Percentiles rank a stretch among this genome's conserved stretches.
phyloP scores from a whole-genome alignment of 2,797 vertebrate genomes.

The Notolabrus celidotus region DNA sequence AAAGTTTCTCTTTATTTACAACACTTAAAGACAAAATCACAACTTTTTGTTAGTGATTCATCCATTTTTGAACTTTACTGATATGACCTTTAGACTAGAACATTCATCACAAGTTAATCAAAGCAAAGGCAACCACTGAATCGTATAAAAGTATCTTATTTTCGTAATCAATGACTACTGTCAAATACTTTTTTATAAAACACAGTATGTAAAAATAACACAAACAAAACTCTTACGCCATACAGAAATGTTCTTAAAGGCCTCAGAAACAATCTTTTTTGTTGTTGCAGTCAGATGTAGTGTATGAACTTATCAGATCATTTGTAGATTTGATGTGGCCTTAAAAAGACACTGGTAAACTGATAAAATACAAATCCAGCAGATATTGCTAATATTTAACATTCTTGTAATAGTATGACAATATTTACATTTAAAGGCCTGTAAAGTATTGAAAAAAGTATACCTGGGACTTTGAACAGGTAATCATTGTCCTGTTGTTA shows the following conservation, averaged over 20 bases:
- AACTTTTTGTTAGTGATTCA: neutral
- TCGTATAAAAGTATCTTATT: neutral
- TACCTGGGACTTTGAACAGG: no score
- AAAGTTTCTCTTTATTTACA: neutral
- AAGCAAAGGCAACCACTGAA: neutral
- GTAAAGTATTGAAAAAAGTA: no score
- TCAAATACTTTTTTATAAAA: constrained; percentile 1
- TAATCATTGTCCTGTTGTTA: neutral
- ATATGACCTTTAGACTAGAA: neutral
- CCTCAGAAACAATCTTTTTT: neutral
- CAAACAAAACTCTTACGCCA: neutral
- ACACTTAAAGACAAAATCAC: neutral
- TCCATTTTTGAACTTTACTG: neutral
- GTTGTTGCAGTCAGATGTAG: constrained; percentile 39
- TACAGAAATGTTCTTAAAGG: constrained; percentile 1
- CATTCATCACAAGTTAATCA: neutral
- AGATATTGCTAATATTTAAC: neutral
- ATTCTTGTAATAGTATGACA: neutral
- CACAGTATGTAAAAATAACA: constrained; percentile 5
- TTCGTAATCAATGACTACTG: neutral
- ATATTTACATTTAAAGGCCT: neutral
- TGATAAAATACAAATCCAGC: neutral
- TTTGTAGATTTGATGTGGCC: neutral
- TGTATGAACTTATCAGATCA: constrained; percentile 26
- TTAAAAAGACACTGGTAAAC: neutral